Percentiles rank a stretch among this genome's conserved stretches.
Evolutionary conservation across 2,797 vertebrate species (phyloP).

Genomic region (Melanotaenia boesemani): DNA sequence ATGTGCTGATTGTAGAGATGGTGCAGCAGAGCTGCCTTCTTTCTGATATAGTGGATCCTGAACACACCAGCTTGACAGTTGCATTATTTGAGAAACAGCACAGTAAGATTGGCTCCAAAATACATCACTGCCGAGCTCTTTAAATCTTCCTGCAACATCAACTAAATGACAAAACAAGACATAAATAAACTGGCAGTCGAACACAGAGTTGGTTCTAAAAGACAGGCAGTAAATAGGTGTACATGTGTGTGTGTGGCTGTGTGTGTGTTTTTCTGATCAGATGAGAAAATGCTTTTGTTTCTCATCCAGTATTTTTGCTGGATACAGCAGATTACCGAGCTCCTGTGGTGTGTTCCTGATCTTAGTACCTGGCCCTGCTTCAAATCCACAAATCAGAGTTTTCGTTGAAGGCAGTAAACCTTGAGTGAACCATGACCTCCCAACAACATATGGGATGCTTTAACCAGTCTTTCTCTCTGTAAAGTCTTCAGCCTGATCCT

Average conservation of each 20-base stretch:
- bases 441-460: constrained; percentile 20
- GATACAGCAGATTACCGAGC: constrained; percentile 34
- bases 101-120: constrained; percentile 54
- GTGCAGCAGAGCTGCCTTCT: constrained; percentile 40
- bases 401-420: constrained; percentile 47
- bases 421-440: constrained; percentile 42
- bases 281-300: constrained; percentile 41
- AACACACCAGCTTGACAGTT: constrained; percentile 51
- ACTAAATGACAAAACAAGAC: constrained; percentile 63
- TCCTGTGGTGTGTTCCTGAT: constrained; percentile 24
- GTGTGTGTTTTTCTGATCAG: constrained; percentile 16
- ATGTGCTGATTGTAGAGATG: constrained; percentile 24
- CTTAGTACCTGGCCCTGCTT: constrained; percentile 38
- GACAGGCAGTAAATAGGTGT: constrained; percentile 65
- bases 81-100: constrained; percentile 71
- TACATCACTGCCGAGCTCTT: constrained; percentile 46
- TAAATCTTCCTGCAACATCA: constrained; percentile 70
- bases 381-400: constrained; percentile 54
- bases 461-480: constrained; percentile 13
- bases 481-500: constrained; percentile 29
- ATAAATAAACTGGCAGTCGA: constrained; percentile 61
- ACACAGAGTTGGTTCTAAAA: constrained; percentile 44
- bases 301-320: constrained; percentile 32
- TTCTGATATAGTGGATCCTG: constrained; percentile 54
- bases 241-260: not conserved